These are phyloP conservation scores for Sinosuthora webbiana DNA, from an alignment of 2,113 vertebrate species.

Conservation along the genomic window DNA sequence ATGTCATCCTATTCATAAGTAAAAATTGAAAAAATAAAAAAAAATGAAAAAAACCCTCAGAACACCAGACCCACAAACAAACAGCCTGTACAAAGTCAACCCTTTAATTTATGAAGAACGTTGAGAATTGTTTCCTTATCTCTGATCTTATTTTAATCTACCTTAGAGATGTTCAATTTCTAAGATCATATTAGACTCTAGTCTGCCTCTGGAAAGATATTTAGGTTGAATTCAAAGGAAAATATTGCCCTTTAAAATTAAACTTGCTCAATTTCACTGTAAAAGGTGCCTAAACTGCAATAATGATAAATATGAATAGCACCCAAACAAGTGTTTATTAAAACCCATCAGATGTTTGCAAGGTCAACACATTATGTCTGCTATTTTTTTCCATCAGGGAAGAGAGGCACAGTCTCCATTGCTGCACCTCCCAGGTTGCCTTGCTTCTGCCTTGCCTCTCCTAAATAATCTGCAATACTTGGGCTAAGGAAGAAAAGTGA, in stretches of 20 bases:
- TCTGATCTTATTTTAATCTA: neutral
- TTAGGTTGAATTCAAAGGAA: neutral
- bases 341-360: neutral
- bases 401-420: neutral
- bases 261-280: neutral
- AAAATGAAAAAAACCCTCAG: neutral
- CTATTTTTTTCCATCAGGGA: slow-evolving; percentile 2
- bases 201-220: neutral
- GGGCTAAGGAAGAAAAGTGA: slow-evolving; percentile 24
- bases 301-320: neutral
- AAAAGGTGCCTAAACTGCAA: slow-evolving; percentile 1
- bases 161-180: neutral
- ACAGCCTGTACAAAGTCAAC: neutral
- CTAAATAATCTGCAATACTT: slow-evolving; percentile 20
- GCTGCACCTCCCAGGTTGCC: neutral
- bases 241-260: neutral
- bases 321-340: neutral
- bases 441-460: neutral
- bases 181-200: neutral
- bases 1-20: neutral
- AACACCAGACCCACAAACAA: neutral
- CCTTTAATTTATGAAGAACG: neutral
- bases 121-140: neutral
- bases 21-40: neutral
- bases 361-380: neutral